Evolutionary conservation across 2,797 vertebrate genomes (phyloP), one percentile per base, ranked within the genome.

Genomic region (Zalophus californianus): DNA sequence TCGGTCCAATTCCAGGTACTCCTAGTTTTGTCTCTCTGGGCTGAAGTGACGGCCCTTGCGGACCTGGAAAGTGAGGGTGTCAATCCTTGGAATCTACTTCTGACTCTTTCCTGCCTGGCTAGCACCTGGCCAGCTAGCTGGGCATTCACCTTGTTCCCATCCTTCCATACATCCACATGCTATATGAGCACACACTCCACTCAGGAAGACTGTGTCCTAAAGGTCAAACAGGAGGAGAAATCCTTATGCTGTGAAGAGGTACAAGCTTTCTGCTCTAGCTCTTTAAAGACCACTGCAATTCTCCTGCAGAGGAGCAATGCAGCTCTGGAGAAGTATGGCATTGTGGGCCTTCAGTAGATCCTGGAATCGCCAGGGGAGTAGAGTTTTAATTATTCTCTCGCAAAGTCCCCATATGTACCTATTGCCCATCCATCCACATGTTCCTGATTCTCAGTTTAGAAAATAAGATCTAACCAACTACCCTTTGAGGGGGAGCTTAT

Each of bases 21-120:
- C 8, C 27, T 4, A 5, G 35, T 11, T 23, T 15, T 0, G 0
- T n/a, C 29, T 83, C n/a, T 68, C 1, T 1, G 3, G 20, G 72
- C 12, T 25, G 2, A 91, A 27, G 35, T 54, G 13, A 4, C 4
- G 1, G 48, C 8, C 68, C 27, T 88, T 10, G 35, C 9, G 44
- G 38, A 70, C 29, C 38, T 73, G 50, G 14, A 82, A 87, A 82
- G 52, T 2, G 7, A 23, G 3, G 32, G 11, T 56, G 13, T 32
- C 18, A 15, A 23, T 78, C 16, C 27, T 54, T 25, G n/a, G 86
- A 56, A 48, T 86, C 27, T 10, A 50, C 5, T 5, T 70, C 15
- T 18, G n/a, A 78, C 32, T 14, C 23, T 48, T 41, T 20, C 41
- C 12, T 54, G 25, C 48, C 48, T 48, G 29, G n/a, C 18, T 44